Evolutionary conservation across 2,888 invertebrate species (phyloP), one percentile per base, ranked within the genome.

Genomic region (Rhamphomyia laevipes): DNA sequence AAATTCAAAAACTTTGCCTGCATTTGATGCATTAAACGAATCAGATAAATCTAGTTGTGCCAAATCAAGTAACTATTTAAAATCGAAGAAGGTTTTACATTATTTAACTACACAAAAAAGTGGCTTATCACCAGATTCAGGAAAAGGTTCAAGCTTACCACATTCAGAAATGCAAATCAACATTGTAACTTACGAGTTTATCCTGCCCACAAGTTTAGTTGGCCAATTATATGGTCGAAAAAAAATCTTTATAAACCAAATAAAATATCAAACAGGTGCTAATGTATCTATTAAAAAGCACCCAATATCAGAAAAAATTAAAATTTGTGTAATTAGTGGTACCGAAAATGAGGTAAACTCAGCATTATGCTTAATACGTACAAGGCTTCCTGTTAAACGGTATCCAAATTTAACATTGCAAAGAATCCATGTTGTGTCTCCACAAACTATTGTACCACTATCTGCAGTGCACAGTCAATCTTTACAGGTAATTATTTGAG

Each of bases 141-240:
- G 70, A 46, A 70, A 67, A 55, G 68, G 69, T 11, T 68, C 67
- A 15, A 68, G 68, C 53, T 56, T 69, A 52, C 65, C 67, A 49
- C 64, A 66, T 38, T 66, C 69, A 31, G 64, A 66, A 55, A 65
- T 63, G 31, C 60, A 60, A 40, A 60, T 63, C 27, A 59, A 59
- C 41, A 64, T 64, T 58, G 61, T 58, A 27, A 63, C 64, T 11
- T 72, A 70, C 56, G 69, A 89, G 64, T 89, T 90, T 71, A 72
- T 81, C 56, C 78, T 88, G 62, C 82, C 84, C 40, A 82, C 82
- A 63, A 72, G 74, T 49, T 73, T 91, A 55, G 89, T 92, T 51
- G 94, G 94, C 16, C 80, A 84, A 50, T 74, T 95, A 57, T 93
- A 94, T 66, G 95, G 95, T 38, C 81, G 81, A 59, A 80, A 82